A percentile compares a stretch with the other conserved stretches of the same genome.
phyloP scores from a whole-genome alignment of 2,113 vertebrate genomes.

The Oncorhynchus tshawytscha region DNA sequence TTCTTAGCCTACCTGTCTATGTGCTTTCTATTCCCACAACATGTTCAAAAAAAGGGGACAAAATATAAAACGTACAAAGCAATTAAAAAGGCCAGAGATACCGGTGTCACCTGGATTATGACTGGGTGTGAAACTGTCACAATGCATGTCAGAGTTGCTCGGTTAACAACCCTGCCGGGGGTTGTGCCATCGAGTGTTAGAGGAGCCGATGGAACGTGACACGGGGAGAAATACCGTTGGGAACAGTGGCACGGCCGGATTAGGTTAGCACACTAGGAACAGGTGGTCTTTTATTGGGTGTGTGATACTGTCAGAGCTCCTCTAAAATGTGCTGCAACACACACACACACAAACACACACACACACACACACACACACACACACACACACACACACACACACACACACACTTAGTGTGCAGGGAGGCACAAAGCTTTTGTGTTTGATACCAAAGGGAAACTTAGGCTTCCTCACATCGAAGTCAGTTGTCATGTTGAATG shows the following conservation, averaged over 20 bases:
- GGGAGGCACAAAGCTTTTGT: conserved; percentile 51
- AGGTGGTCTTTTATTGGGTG: conserved; percentile 76
- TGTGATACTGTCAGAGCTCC: conserved; percentile 67
- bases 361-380: conserved; percentile 7
- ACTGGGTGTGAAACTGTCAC: conserved; percentile 65
- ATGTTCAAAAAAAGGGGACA: neutral
- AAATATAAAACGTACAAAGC: conserved; percentile 36
- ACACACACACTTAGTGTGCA: conserved; percentile 1
- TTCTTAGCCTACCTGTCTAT: no score
- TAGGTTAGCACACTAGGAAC: conserved; percentile 72
- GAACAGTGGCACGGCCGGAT: conserved; percentile 64
- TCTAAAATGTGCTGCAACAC: conserved; percentile 54
- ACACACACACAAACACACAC: conserved; percentile 8
- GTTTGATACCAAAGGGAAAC: conserved; percentile 41
- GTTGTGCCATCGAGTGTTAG: conserved; percentile 50
- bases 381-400: conserved; percentile 1
- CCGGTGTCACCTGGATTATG: conserved; percentile 70
- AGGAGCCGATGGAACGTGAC: conserved; percentile 56
- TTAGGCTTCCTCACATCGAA: conserved; percentile 6
- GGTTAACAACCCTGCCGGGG: conserved; percentile 61
- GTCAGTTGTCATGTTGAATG: conserved; percentile 46
- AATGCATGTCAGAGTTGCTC: conserved; percentile 60
- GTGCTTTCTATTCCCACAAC: conserved; percentile 27
- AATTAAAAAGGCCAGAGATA: conserved; percentile 65
- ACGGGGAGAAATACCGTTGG: conserved; percentile 54